A percentile compares a stretch with the other conserved stretches of the same genome.
These are phyloP conservation scores for Meloidogyne exigua DNA, from an alignment of 1,140 invertebrate genomes.

Conservation along the genomic window DNA sequence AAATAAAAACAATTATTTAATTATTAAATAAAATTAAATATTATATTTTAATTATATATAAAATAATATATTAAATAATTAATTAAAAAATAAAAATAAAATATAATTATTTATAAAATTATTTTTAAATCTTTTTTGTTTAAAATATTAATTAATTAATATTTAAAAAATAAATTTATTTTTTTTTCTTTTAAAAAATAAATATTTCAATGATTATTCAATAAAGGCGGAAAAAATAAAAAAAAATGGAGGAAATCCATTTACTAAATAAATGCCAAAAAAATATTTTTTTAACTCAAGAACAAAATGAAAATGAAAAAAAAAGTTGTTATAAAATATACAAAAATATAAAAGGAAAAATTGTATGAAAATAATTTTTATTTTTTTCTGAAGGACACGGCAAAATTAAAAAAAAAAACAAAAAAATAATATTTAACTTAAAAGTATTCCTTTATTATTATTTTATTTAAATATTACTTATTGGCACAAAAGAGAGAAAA, in stretches of 20 bases:
- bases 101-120: too few relatives aligned
- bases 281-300: background rate
- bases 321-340: background rate
- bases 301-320: background rate
- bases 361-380: background rate
- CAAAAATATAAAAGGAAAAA: too few relatives aligned
- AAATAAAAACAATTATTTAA: background rate
- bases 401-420: background rate
- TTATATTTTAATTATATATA: too few relatives aligned
- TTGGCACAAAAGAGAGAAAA: background rate
- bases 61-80: too few relatives aligned
- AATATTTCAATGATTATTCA: background rate
- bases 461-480: too few relatives aligned
- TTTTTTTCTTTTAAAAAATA: too few relatives aligned
- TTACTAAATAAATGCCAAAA: background rate
- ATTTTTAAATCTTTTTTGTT: too few relatives aligned
- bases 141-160: too few relatives aligned
- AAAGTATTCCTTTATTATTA: background rate
- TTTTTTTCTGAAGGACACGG: background rate
- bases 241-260: background rate
- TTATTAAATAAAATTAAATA: too few relatives aligned
- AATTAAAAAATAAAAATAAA: too few relatives aligned
- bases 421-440: background rate
- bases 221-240: background rate
- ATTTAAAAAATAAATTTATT: too few relatives aligned